Evolutionary conservation across 2,113 vertebrate species (phyloP), one percentile per base, ranked within the genome.

Genomic region (Anguilla rostrata): DNA sequence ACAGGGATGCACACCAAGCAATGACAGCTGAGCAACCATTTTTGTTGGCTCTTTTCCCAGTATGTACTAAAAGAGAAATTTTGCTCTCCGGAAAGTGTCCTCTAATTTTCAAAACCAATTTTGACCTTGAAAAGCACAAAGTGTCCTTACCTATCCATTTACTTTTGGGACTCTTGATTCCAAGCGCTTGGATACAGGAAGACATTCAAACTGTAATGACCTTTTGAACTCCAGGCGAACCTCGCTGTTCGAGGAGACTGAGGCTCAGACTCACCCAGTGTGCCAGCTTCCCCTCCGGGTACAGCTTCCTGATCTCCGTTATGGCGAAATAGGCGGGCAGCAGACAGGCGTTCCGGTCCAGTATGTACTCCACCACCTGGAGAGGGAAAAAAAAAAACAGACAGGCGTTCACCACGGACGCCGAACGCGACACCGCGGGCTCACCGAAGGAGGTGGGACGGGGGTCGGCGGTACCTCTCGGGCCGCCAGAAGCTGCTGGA

Each of bases 321-420:
- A 99, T 95, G 12, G 98, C 98, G 93, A 99, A 98, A 91, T 99
- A 99, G 39, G 98, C 98, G 39, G 98, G 98, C 85, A 99, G 94
- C 53, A 99, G 97, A 88, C 98, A 99, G 0, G 98, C 98, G 40
- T 99, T 99, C 93, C 98, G 96, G 93, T 99, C 98, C 87, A 99
- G 94, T 86, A 99, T 99, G 88, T 99, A 99, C 78, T 98, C 98
- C 85, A 99, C 98, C 85, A 99, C 98, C 98, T 99, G 83, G n/a
- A 11, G 83, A 11, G 53, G 29, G n/a, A n/a, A 80, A n/a, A 46
- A 46, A 46, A 8, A 46, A 53, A 75, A 84, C 12, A 56, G 14
- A 85, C 15, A 82, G n/a, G 29, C 40, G 2, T 22, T 84, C 6
- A 82, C 41, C 39, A 88, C 18, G 56, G 26, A 78, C 0, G 18